Base-by-base conservation (phyloP, 2,797 vertebrate species). In the Rhynchotus rufescens region DNA sequence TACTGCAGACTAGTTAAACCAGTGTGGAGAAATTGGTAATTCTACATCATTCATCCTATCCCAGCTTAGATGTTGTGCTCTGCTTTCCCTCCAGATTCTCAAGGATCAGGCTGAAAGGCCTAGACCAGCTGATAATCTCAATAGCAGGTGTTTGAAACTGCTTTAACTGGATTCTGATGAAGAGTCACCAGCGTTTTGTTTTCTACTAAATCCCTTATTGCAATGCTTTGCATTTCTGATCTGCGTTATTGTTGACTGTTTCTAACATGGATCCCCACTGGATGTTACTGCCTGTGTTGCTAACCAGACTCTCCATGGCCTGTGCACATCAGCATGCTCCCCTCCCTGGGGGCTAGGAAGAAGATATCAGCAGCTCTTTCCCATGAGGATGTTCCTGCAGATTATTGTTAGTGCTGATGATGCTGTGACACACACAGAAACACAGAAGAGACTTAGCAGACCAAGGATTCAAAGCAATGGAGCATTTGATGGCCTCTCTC, bases 231-330 rank as follows among this genome's bases (percentile, higher is more conserved):
- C 14, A 28, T 49, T 94, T 93, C 69, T 28, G 15, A 19, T 67
- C 19, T 1, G 2, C 12, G 17, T 84, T 91, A 60, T n/a, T 57
- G 30, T 57, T 60, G 16, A 28, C 72, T 47, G 5, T 49, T 13
- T 81, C 0, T 0, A 87, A 28, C 25, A 44, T 30, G 61, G 20
- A 32, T 2, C 19, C 9, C 10, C 36, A 11, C 1, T n/a, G 40
- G 64, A 64, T 1, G 0, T 42, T 57, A 26, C 8, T 34, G 57
- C 14, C 15, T 36, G 0, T 11, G 15, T n/a, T 71, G 22, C 11
- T 68, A 83, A 6, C 12, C 51, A 25, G 51, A 54, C 54, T 88
- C 94, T 91, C 81, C n/a, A 66, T 49, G 40, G 30, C 38, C 51
- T 8, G 4, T 68, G 62, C 57, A 45, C 13, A 56, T 30, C 38